phyloP scores from a whole-genome alignment of 2,797 vertebrate species.

The Gadopsis marmoratus region DNA sequence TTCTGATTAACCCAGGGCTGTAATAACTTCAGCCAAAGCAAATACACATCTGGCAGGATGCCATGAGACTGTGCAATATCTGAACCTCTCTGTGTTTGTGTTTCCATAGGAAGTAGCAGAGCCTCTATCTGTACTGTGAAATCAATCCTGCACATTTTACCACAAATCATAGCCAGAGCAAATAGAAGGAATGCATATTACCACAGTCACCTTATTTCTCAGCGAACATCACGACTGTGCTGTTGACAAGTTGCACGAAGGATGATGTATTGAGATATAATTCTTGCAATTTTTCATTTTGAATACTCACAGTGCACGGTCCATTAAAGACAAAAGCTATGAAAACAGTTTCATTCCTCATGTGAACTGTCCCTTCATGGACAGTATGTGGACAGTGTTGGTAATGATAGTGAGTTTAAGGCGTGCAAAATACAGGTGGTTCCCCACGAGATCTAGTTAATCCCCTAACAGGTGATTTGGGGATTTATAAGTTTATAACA shows the following conservation, averaged over 20 bases:
- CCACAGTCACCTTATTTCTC: neutral
- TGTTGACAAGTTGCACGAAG: neutral
- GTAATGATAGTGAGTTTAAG: neutral
- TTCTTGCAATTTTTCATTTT: neutral
- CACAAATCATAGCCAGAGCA: neutral
- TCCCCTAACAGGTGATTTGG: neutral
- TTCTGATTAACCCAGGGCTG: neutral
- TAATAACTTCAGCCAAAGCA: slow-evolving; percentile 12
- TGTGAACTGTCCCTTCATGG: neutral
- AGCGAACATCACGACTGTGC: neutral
- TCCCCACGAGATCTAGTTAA: neutral
- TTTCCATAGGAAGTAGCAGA: slow-evolving; percentile 42
- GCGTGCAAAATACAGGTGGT: neutral
- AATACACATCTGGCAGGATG: slow-evolving; percentile 30
- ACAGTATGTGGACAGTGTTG: neutral
- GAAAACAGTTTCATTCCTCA: neutral
- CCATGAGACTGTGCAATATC: slow-evolving; percentile 29
- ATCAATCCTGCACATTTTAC: slow-evolving; percentile 17
- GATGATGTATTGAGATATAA: neutral
- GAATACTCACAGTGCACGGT: neutral
- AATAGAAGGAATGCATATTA: neutral
- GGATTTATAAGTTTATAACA: neutral
- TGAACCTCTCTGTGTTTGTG: slow-evolving; percentile 34
- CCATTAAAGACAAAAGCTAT: neutral
- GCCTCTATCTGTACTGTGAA: neutral